Conservation (phyloP, 2,888 invertebrate species). For the Epirrita christyi region DNA sequence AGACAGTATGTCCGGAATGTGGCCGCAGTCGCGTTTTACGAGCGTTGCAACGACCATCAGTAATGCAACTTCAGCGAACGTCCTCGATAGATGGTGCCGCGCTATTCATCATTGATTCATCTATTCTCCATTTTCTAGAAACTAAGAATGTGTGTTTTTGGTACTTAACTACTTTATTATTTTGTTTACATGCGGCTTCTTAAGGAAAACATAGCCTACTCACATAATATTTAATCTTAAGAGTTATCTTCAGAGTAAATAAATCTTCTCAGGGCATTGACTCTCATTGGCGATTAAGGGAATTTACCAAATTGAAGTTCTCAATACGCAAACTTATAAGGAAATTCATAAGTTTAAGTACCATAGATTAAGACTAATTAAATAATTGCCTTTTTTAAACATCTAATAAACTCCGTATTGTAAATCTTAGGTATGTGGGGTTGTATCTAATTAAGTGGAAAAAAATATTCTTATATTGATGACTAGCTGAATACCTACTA, state of each 20-base stretch:
- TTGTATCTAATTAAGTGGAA: no score
- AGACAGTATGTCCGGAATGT: slow-evolving; percentile 68
- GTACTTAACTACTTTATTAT: neutral
- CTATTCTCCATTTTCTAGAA: no score
- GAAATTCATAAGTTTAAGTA: neutral
- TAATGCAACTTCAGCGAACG: slow-evolving; percentile 59
- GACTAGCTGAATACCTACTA: no score
- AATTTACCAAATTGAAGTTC: neutral
- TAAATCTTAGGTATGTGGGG: no score
- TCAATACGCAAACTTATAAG: neutral
- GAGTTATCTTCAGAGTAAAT: no score
- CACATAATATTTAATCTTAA: neutral
- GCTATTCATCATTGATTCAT: neutral
- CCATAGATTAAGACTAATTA: no score
- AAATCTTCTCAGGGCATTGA: neutral
- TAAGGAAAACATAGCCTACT: neutral
- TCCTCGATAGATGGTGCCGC: slow-evolving; percentile 33
- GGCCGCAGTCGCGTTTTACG: slow-evolving; percentile 51
- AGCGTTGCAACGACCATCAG: slow-evolving; percentile 47
- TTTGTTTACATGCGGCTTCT: neutral
- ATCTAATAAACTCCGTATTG: no score
- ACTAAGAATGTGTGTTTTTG: no score
- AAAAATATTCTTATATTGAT: no score
- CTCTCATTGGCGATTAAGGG: neutral
- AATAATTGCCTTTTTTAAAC: no score